Evolutionary conservation across 2,888 invertebrate species (phyloP).

Genomic region (Polyommatus icarus): DNA sequence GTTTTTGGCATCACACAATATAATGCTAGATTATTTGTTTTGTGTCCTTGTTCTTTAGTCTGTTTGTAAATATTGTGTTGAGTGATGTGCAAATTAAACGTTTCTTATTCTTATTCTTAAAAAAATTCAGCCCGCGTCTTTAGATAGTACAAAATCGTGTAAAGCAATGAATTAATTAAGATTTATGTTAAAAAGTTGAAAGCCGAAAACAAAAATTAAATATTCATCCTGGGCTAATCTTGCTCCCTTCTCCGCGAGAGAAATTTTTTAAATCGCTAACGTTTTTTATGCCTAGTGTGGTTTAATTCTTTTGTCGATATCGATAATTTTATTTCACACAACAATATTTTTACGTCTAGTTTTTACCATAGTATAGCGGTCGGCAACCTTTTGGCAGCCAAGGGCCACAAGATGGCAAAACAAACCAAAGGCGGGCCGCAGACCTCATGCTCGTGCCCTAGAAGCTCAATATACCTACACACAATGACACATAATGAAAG

Average conservation of each 20-base stretch:
- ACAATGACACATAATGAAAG: too few relatives aligned
- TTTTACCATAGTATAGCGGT: not conserved
- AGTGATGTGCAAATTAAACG: too few relatives aligned
- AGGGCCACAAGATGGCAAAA: too few relatives aligned
- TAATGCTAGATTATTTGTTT: too few relatives aligned
- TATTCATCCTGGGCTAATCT: conserved; percentile 62
- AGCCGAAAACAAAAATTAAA: conserved; percentile 69
- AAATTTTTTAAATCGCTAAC: conserved; percentile 50
- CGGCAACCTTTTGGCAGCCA: too few relatives aligned
- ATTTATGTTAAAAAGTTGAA: conserved; percentile 59
- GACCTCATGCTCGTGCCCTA: too few relatives aligned
- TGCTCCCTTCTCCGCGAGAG: conserved; percentile 46
- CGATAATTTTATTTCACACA: not conserved
- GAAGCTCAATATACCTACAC: too few relatives aligned
- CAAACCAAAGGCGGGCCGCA: too few relatives aligned
- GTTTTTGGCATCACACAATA: too few relatives aligned
- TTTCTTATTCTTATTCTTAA: too few relatives aligned
- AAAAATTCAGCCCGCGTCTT: conserved; percentile 38
- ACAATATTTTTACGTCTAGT: not conserved
- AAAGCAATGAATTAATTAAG: conserved; percentile 66
- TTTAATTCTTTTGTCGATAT: conserved; percentile 25
- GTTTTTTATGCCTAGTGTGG: conserved; percentile 47
- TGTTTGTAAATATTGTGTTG: too few relatives aligned
- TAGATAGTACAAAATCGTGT: conserved; percentile 60
- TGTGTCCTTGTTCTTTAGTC: too few relatives aligned